phyloP scores from a whole-genome alignment of 2,888 invertebrate species.

The Lasioglossum vierecki region DNA sequence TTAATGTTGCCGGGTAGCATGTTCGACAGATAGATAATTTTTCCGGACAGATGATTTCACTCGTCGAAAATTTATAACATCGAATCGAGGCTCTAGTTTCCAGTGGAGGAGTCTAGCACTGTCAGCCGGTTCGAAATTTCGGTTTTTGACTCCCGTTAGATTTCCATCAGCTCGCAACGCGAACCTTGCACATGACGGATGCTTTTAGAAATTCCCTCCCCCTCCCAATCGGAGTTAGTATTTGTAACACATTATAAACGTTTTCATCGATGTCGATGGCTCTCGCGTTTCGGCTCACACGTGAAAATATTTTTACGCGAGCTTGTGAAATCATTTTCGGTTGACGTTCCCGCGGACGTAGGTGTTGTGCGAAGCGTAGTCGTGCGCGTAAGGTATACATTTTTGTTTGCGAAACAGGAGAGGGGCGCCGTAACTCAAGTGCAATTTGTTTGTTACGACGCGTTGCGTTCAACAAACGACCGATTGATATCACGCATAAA shows the following conservation, averaged over 20 bases:
- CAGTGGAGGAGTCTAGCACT: slow-evolving; percentile 23
- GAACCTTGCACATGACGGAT: slow-evolving; percentile 45
- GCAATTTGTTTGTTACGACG: background rate
- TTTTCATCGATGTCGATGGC: slow-evolving; percentile 40
- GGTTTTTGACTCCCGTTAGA: slow-evolving; percentile 40
- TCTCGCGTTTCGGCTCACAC: slow-evolving; percentile 1
- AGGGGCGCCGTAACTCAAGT: background rate
- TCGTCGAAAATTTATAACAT: background rate
- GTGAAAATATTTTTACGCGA: slow-evolving; percentile 28
- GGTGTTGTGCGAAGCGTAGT: no score
- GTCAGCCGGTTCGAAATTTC: slow-evolving; percentile 28
- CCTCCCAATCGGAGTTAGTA: slow-evolving; percentile 1
- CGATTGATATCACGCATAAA: background rate
- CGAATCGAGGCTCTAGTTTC: background rate
- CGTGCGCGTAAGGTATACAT: background rate
- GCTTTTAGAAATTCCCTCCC: slow-evolving; percentile 38
- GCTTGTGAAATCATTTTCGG: background rate
- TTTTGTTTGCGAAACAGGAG: background rate
- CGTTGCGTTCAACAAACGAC: background rate
- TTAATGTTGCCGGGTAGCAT: no score
- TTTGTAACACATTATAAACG: slow-evolving; percentile 50
- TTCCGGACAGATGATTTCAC: background rate
- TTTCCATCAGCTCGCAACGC: slow-evolving; percentile 30
- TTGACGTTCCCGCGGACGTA: background rate
- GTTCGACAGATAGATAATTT: background rate